Base-by-base conservation (phyloP, 2,888 invertebrate genomes). In the Drosophila subquinaria region DNA sequence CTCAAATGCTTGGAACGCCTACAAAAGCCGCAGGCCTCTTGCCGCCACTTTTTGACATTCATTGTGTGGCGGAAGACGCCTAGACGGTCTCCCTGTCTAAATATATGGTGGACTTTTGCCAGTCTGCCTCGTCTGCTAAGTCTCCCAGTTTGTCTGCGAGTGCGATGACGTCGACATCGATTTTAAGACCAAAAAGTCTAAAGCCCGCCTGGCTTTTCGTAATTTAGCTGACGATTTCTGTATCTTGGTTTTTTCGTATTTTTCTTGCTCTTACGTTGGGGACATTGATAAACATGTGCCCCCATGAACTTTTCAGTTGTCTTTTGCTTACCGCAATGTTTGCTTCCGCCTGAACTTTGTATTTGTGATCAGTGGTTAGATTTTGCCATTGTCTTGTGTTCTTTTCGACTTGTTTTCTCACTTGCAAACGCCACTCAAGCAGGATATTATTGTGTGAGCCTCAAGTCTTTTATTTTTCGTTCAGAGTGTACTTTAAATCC, bases 201-300 rank as follows among this genome's bases (percentile, higher is more conserved):
- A 76, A 72, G 63, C 66, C 66, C 55, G 73, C 30, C 55, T 55
- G 69, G 65, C 47, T 69, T 65, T 66, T 48, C 55, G 73, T 73
- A 76, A 66, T 67, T 76, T 69, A 69, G 77, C 66, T 69, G 65
- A 20, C 50, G 53, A 51, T 71, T 59, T 60, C 52, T n/a, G 15
- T 52, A 43, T 20, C 23, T 43, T 23, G 23, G 0, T 23, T 23
- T n/a, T 47, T 35, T 62, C 11, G 42, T 55, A 27, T 63, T 63
- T 56, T 57, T 57, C 40, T 20, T 50, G 59, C 57, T 20, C 55
- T 59, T 63, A 40, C 63, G 40, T 47, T 63, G 45, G 60, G 53
- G 69, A 81, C 79, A 78, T 79, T 79, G 79, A 81, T 81, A 81
- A 79, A 81, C 81, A 81, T 81, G 79, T 81, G 74, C 78, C 70